Evolutionary conservation across 1,140 invertebrate genomes (phyloP).

Genomic region (Monomorium pharaonis): DNA sequence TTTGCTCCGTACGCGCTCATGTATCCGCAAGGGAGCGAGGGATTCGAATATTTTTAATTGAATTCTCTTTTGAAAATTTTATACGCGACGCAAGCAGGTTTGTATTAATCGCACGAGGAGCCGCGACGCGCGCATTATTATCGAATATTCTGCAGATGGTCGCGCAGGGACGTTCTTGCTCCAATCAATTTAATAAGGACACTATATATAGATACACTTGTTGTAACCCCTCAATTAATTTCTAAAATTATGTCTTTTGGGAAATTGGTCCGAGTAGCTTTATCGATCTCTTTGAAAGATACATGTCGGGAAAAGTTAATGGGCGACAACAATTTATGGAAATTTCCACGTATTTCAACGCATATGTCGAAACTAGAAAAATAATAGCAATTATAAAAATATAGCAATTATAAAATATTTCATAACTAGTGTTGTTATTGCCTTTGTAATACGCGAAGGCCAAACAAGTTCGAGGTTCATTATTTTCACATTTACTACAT

Average conservation of each 20-base stretch:
- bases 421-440: not conserved
- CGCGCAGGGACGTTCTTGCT: not conserved
- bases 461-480: not conserved
- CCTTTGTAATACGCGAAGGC: not conserved
- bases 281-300: not conserved
- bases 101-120: not conserved
- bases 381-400: not conserved
- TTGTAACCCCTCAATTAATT: slow-evolving; percentile 4
- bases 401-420: not conserved
- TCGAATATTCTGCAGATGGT: not conserved
- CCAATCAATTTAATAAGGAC: slow-evolving; percentile 18
- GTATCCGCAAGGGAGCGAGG: not conserved
- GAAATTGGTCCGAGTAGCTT: slow-evolving; percentile 14
- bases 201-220: not conserved
- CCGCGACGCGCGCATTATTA: slow-evolving; percentile 1
- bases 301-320: not conserved
- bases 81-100: not conserved
- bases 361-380: not conserved
- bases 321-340: not conserved
- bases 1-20: not conserved
- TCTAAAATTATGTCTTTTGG: slow-evolving; percentile 34
- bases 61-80: slow-evolving; percentile 18
- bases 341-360: not conserved
- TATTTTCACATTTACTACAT: not conserved
- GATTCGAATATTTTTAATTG: slow-evolving; percentile 37